phyloP scores from a whole-genome alignment of 2,888 invertebrate genomes.

The Pristionchus fissidentatus region DNA sequence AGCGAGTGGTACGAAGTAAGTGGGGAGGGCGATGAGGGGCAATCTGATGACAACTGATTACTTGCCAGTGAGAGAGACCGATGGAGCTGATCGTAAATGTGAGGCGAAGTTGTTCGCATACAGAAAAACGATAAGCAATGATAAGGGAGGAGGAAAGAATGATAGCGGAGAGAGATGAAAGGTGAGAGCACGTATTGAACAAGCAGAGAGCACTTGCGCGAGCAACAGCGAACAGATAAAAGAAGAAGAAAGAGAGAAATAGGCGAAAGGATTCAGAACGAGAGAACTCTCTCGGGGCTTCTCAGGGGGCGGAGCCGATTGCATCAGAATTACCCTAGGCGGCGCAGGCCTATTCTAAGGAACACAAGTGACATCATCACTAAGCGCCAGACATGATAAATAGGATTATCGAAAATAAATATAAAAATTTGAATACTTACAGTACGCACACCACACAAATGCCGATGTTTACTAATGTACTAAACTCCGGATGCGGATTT shows the following conservation, averaged over 20 bases:
- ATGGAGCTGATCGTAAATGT: not conserved
- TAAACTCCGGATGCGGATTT: not conserved
- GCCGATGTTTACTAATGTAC: not conserved
- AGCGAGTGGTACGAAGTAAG: not conserved
- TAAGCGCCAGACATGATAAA: not conserved
- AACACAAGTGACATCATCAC: not conserved
- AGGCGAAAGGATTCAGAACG: slow-evolving; percentile 19
- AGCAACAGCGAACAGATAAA: not conserved
- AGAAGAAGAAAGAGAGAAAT: slow-evolving; percentile 4
- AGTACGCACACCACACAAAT: slow-evolving; percentile 7
- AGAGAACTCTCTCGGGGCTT: slow-evolving; percentile 2
- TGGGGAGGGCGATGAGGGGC: not conserved
- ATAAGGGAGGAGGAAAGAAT: not conserved
- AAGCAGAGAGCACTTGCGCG: not conserved
- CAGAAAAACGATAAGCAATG: slow-evolving; percentile 8
- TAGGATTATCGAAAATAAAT: not conserved
- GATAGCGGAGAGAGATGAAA: slow-evolving; percentile 21
- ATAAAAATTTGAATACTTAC: slow-evolving; percentile 33
- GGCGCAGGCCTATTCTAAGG: not conserved
- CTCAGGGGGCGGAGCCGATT: slow-evolving; percentile 26
- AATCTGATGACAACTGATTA: slow-evolving; percentile 23
- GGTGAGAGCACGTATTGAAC: not conserved
- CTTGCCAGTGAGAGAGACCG: not conserved
- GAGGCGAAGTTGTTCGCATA: not conserved
- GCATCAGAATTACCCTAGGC: slow-evolving; percentile 32